phyloP scores from a whole-genome alignment of 1,140 invertebrate genomes.

The Cydia fagiglandana region DNA sequence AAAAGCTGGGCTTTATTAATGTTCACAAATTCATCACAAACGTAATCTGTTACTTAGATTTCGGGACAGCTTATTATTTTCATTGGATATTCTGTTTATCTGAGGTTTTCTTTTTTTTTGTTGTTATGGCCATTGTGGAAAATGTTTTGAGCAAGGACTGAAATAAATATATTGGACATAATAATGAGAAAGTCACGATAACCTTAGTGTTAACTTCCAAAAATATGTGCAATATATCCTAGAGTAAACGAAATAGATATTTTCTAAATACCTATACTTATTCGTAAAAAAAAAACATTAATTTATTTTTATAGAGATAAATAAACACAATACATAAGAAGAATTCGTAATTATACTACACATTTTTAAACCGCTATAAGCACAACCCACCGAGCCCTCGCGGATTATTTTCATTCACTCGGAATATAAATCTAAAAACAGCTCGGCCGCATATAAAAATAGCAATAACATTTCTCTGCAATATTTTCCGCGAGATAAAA shows the following conservation, averaged over 20 bases:
- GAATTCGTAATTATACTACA: background rate
- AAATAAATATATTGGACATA: too few species aligned
- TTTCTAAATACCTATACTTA: too few species aligned
- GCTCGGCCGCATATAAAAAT: slow-evolving; percentile 15
- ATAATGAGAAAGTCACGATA: too few species aligned
- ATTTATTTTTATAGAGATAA: background rate
- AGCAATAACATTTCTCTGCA: slow-evolving; percentile 13
- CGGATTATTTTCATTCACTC: background rate
- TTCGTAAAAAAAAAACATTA: background rate
- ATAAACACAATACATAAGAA: background rate
- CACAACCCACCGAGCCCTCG: background rate
- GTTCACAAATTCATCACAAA: slow-evolving; percentile 29
- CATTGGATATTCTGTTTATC: slow-evolving; percentile 15
- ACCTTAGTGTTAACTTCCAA: too few species aligned
- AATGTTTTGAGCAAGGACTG: too few species aligned
- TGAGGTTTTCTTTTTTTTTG: background rate
- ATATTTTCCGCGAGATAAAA: slow-evolving; percentile 21
- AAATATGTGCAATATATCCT: too few species aligned
- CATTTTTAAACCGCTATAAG: background rate
- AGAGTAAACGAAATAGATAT: too few species aligned
- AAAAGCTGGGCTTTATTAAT: slow-evolving; percentile 23
- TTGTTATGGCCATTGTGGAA: too few species aligned
- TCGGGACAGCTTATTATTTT: slow-evolving; percentile 17
- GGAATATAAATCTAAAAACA: slow-evolving; percentile 20
- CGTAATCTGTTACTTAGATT: slow-evolving; percentile 23